Evolutionary conservation across 2,797 vertebrate genomes (phyloP).

Genomic region (Cyprinodon diabolis): DNA sequence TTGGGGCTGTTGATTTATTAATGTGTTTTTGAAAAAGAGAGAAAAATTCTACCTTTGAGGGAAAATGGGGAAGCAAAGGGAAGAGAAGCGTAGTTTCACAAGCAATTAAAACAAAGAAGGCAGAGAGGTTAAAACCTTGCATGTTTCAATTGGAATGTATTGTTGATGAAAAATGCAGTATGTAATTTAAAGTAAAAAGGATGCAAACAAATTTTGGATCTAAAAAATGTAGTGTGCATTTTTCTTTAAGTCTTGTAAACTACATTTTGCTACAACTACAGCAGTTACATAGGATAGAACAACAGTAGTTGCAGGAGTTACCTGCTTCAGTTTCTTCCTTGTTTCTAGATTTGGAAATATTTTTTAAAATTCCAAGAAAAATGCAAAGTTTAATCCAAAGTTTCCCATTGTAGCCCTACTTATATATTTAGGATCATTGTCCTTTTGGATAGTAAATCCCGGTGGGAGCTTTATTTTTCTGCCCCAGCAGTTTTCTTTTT

Average conservation of each 20-base stretch:
- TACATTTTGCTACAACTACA: background rate
- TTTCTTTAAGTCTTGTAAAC: background rate
- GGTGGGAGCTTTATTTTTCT: too few relatives aligned
- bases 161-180: background rate
- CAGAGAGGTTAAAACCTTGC: slow-evolving; percentile 1
- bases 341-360: too few relatives aligned
- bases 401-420: too few relatives aligned
- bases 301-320: too few relatives aligned
- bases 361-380: too few relatives aligned
- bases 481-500: too few relatives aligned
- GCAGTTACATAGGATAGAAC: too few relatives aligned
- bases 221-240: background rate
- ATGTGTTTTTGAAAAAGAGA: slow-evolving; percentile 54
- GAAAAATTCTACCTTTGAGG: slow-evolving; percentile 12
- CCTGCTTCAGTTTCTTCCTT: too few relatives aligned
- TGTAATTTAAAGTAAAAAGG: background rate
- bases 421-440: too few relatives aligned
- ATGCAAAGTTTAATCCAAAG: too few relatives aligned
- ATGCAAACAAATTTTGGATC: background rate
- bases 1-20: slow-evolving; percentile 60
- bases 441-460: too few relatives aligned
- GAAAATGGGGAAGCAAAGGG: slow-evolving; percentile 11
- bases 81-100: slow-evolving; percentile 19
- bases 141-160: background rate
- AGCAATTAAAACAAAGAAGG: slow-evolving; percentile 2